Evolutionary conservation across 2,797 vertebrate genomes (phyloP).

Genomic region (Parauchenoglanis punctatus): DNA sequence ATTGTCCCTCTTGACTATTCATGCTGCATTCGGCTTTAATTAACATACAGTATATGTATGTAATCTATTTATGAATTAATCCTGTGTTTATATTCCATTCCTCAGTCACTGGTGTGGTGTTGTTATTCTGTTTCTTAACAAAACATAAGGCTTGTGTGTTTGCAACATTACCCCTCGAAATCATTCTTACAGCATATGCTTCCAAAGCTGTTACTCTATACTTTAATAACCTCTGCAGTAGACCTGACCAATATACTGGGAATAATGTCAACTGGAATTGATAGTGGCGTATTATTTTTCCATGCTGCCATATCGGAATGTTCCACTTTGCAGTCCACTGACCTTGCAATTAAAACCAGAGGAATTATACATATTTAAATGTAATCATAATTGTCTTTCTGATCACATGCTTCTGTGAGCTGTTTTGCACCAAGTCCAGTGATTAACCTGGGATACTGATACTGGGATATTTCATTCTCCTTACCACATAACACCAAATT

Average conservation of each 20-base stretch:
- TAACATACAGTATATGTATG: neutral
- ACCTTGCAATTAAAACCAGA: conserved; percentile 2
- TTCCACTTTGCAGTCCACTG: conserved; percentile 19
- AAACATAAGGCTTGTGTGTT: conserved; percentile 21
- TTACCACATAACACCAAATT: neutral
- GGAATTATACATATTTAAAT: neutral
- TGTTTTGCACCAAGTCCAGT: neutral
- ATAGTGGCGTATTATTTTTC: conserved; percentile 40
- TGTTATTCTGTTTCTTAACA: neutral
- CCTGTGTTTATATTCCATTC: neutral
- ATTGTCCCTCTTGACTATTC: neutral
- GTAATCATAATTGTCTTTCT: neutral
- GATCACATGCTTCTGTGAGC: neutral
- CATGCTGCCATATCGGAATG: conserved; percentile 20
- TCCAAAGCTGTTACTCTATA: conserved; percentile 35
- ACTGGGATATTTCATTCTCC: neutral
- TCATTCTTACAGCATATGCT: conserved; percentile 24
- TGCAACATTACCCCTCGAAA: conserved; percentile 27
- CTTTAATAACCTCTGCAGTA: conserved; percentile 39
- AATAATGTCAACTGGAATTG: conserved; percentile 38
- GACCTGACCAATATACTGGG: conserved; percentile 25
- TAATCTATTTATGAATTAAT: neutral
- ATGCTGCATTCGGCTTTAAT: neutral
- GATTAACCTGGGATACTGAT: neutral
- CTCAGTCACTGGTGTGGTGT: neutral